Conservation (phyloP, 2,113 vertebrate genomes). For the Esox niger region DNA sequence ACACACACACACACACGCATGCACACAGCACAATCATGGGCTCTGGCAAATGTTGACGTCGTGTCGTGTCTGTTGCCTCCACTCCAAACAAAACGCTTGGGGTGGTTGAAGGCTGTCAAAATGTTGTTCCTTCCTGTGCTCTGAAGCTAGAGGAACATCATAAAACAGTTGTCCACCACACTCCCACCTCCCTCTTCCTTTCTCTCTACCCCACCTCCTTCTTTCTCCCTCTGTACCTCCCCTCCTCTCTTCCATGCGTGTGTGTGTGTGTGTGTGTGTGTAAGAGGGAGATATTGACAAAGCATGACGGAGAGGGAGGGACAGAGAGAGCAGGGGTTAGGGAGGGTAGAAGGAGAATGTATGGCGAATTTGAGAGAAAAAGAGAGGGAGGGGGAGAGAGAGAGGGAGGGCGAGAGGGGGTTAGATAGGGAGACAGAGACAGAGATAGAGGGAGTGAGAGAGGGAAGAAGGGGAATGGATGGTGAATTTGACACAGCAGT, state of each 20-base stretch:
- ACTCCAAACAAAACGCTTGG: background rate
- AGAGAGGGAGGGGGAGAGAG: background rate
- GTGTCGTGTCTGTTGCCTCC: background rate
- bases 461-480: background rate
- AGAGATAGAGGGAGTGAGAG: background rate
- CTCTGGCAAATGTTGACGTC: background rate
- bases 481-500: constrained; percentile 14
- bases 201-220: no score
- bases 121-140: no score
- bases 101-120: no score
- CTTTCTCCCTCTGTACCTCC: background rate
- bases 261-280: no score
- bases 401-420: background rate
- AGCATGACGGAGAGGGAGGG: no score
- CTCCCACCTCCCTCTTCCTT: no score
- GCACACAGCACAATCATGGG: background rate
- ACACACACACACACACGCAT: background rate
- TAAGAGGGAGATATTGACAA: no score
- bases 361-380: no score
- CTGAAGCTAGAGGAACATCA: no score
- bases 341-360: no score
- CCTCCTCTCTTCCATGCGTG: background rate
- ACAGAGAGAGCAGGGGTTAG: background rate
- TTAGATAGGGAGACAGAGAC: background rate
- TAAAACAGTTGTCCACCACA: no score